Base-by-base conservation (phyloP, 2,797 vertebrate species). In the Amphiprion clarkii region DNA sequence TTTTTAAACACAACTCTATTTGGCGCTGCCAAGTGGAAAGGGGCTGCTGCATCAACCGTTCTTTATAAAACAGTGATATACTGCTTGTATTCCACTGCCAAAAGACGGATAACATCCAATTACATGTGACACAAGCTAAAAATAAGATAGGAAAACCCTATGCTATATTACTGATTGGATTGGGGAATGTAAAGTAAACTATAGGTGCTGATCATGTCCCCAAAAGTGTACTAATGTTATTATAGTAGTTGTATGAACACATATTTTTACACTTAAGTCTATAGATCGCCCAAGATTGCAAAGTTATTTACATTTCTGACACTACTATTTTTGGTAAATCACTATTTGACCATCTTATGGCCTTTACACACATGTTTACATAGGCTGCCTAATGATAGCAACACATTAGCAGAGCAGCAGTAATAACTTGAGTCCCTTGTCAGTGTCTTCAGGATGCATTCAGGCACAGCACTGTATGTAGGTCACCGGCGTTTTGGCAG, bases 11-110 rank as follows among this genome's bases (percentile, higher is more conserved):
- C 51, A 19, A 57, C 70, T 71, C 52, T 67, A 58, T 66, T 70
- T 31, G 78, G 27, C n/a, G 19, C 33, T 80, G 81, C 78, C 82
- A 86, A 86, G 66, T 44, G 54, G 23, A 66, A 56, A 72, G 56
- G 46, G 27, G 67, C 53, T 77, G 70, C 82, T 59, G 76, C 78
- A 71, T 81, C 74, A 80, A 84, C 66, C 44, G 2, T 16, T 48
- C 74, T 84, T 60, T 49, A 53, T 61, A 79, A 74, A 27, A 81
- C 11, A 12, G 39, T 69, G 65, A 72, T 54, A 19, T 33, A n/a
- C 31, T 42, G 54, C 36, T 66, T 76, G 78, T 64, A 76, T 44
- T 39, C 64, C 44, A 61, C 39, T 55, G 71, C 70, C 75, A 83
- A 71, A 65, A 63, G 76, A 69, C 39, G 2, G 51, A 65, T 59